Conservation (phyloP, 2,797 vertebrate genomes). For the Chiroxiphia lanceolata region DNA sequence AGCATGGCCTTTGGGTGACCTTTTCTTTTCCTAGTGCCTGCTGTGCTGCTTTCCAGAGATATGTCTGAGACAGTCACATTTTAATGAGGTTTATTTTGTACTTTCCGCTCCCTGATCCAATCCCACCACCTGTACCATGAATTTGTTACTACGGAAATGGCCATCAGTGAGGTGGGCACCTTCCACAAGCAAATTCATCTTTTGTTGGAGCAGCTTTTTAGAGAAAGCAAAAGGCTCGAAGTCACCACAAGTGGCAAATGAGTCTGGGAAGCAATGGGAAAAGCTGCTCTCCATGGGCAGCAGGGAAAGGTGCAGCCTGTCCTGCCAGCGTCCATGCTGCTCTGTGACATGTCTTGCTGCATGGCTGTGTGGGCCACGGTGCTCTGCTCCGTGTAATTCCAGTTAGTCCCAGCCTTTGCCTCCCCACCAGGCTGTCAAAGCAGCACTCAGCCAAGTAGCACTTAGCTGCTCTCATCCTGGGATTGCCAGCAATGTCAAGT, state of each 20-base stretch:
- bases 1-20: background rate
- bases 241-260: background rate
- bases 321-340: background rate
- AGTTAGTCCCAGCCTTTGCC: background rate
- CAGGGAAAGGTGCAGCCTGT: background rate
- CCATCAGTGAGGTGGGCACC: background rate
- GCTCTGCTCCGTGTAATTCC: background rate
- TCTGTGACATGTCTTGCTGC: background rate
- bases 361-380: rapidly evolving
- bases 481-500: background rate
- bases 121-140: background rate
- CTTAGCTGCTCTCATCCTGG: background rate
- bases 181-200: background rate
- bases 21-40: background rate
- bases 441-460: background rate
- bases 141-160: background rate
- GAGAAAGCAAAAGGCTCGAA: background rate
- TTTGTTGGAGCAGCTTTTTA: background rate
- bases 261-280: background rate
- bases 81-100: background rate
- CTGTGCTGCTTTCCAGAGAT: background rate
- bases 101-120: background rate
- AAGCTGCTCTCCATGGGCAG: background rate
- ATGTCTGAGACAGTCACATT: background rate
- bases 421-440: background rate